phyloP scores from a whole-genome alignment of 2,888 invertebrate species.

The Exocentrus adspersus region DNA sequence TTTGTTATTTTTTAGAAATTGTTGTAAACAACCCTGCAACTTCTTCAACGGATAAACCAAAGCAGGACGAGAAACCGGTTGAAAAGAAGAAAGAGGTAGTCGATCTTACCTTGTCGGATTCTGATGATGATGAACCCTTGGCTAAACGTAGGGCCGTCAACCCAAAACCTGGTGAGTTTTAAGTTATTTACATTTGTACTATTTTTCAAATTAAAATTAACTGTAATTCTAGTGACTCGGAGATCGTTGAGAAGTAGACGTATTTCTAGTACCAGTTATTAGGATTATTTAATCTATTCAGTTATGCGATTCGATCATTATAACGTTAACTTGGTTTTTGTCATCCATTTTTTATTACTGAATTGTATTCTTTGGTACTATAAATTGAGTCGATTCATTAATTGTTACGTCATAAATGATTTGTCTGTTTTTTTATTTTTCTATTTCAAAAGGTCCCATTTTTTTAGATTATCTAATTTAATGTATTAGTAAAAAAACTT shows the following conservation, averaged over 20 bases:
- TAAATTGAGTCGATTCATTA: no score
- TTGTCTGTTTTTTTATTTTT: no score
- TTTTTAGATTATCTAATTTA: no score
- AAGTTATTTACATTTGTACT: not conserved
- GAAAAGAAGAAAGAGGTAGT: constrained; percentile 66
- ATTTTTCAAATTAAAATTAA: not conserved
- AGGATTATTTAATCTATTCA: not conserved
- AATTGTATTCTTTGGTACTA: no score
- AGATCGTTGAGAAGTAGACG: constrained; percentile 20
- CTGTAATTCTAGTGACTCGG: constrained; percentile 25
- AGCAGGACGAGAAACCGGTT: constrained; percentile 44
- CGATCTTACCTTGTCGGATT: constrained; percentile 79
- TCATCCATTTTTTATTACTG: not conserved
- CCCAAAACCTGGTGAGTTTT: constrained; percentile 57
- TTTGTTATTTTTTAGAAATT: constrained; percentile 51
- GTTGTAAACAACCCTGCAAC: constrained; percentile 45
- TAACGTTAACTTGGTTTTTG: constrained; percentile 7
- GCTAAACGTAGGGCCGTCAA: constrained; percentile 68
- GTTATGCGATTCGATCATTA: not conserved
- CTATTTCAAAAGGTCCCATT: no score
- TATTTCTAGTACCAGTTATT: constrained; percentile 21
- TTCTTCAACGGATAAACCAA: constrained; percentile 50
- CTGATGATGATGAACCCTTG: constrained; percentile 74
- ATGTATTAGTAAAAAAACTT: no score
- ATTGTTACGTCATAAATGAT: no score